phyloP scores from a whole-genome alignment of 2,888 invertebrate species.

The Temnothorax rugatulus region DNA sequence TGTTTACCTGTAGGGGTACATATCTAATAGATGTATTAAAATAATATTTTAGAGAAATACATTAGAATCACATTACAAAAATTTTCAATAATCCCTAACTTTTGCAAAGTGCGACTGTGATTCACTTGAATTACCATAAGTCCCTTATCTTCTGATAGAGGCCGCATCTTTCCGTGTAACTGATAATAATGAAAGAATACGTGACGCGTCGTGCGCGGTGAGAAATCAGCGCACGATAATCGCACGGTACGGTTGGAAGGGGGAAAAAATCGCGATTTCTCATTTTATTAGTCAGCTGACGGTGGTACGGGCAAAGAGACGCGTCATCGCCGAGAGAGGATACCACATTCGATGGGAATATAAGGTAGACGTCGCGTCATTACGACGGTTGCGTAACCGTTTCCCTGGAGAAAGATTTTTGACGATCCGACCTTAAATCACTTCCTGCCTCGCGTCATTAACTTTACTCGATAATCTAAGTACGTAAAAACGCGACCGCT shows the following conservation, averaged over 20 bases:
- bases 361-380: neutral
- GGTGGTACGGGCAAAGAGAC: constrained; percentile 42
- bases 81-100: neutral
- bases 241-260: neutral
- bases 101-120: neutral
- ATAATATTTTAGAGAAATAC: neutral
- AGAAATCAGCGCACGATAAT: constrained; percentile 33
- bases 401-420: constrained; percentile 22
- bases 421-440: constrained; percentile 18
- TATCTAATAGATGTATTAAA: no score
- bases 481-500: neutral
- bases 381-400: neutral
- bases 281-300: constrained; percentile 35
- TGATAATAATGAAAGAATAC: constrained; percentile 44
- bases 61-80: neutral
- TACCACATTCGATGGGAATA: constrained; percentile 21
- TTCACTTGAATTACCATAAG: constrained; percentile 12
- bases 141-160: constrained; percentile 19
- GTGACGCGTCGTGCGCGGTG: constrained; percentile 10
- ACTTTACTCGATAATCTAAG: neutral
- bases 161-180: constrained; percentile 22
- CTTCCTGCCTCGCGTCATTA: constrained; percentile 6
- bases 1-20: no score
- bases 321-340: constrained; percentile 39
- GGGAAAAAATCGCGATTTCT: constrained; percentile 41